Evolutionary conservation across 1,140 invertebrate species (phyloP).

Genomic region (Diabrotica virgifera): DNA sequence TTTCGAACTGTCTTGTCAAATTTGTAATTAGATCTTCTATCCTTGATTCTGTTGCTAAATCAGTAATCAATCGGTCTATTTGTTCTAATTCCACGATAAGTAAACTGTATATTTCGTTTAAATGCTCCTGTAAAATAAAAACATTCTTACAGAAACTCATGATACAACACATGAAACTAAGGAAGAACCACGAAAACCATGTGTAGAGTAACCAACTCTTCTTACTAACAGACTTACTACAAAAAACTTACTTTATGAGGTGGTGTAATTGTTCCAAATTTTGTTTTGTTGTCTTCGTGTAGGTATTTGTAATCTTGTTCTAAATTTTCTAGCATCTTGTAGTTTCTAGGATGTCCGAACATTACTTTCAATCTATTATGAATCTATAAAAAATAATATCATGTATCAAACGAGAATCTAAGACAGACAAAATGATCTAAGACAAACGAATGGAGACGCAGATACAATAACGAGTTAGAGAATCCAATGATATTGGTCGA

Average conservation of each 20-base stretch:
- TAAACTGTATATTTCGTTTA: neutral
- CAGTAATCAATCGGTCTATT: neutral
- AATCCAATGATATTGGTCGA: too few species aligned
- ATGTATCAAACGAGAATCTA: too few species aligned
- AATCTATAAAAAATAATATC: neutral
- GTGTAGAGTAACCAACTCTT: too few species aligned
- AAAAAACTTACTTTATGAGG: constrained; percentile 5
- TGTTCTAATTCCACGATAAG: neutral
- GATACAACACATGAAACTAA: too few species aligned
- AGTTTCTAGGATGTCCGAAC: constrained; percentile 26
- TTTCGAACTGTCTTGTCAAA: neutral
- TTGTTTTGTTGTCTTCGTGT: neutral
- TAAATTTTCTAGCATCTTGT: constrained; percentile 19
- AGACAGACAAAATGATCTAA: too few species aligned
- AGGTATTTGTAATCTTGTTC: neutral
- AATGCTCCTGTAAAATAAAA: neutral
- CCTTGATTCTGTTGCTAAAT: neutral
- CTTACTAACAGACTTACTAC: too few species aligned
- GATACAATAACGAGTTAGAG: too few species aligned
- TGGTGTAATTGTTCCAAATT: neutral
- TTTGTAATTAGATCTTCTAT: neutral
- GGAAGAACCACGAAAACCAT: too few species aligned
- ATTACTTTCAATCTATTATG: neutral
- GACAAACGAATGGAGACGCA: too few species aligned
- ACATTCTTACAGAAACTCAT: too few species aligned